A percentile compares a stretch with the other conserved stretches of the same genome.
Conservation (phyloP, 53 echinoderm and acorn worm genomes). For the Paelopatides confundens region DNA sequence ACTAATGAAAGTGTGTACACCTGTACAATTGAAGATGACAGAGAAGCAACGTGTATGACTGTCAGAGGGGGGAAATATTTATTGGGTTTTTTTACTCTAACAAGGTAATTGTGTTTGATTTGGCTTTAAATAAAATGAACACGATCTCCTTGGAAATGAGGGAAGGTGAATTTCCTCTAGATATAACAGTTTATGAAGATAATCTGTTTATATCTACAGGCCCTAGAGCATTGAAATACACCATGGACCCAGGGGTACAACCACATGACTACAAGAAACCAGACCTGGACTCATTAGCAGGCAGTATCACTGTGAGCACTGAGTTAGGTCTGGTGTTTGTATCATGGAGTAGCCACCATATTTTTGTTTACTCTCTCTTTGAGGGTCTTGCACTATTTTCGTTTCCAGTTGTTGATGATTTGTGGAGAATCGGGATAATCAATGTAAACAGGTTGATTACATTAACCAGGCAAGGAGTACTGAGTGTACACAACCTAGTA, state of each 20-base stretch:
- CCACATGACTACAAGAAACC: not conserved
- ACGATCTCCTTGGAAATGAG: not conserved
- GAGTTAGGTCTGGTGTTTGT: not conserved
- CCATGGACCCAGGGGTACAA: not conserved
- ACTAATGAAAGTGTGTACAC: not conserved
- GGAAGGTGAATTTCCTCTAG: not conserved
- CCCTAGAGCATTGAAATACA: not conserved
- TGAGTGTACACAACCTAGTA: not conserved
- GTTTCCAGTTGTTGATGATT: not conserved
- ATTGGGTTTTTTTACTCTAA: not conserved
- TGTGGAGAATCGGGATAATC: not conserved
- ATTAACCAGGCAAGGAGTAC: not conserved
- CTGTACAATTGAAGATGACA: not conserved
- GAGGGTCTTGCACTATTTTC: not conserved
- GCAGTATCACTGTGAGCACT: not conserved
- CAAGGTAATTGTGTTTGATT: not conserved
- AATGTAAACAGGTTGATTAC: not conserved
- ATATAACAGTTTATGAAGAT: not conserved
- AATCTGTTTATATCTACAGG: not conserved
- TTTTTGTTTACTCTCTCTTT: not conserved
- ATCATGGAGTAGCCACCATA: not conserved
- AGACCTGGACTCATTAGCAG: not conserved
- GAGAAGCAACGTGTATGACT: not conserved
- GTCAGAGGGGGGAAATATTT: slow-evolving; percentile 2
- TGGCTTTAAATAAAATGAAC: not conserved